A percentile compares a stretch with the other conserved stretches of the same genome.
phyloP scores from a whole-genome alignment of 2,888 invertebrate species.

The Tenthredo distinguenda region DNA sequence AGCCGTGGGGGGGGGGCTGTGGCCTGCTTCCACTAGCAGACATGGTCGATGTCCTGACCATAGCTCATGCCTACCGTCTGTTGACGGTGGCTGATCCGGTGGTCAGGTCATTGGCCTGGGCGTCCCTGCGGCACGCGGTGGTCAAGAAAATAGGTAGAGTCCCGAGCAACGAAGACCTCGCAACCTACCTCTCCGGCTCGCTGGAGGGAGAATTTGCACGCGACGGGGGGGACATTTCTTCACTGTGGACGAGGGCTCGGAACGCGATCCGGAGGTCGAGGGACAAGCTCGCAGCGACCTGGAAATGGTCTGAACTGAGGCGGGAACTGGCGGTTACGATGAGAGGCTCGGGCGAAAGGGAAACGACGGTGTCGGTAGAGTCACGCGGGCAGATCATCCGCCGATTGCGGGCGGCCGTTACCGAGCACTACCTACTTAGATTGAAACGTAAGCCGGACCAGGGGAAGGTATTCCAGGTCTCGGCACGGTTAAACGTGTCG shows the following conservation, averaged over 20 bases:
- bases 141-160: conserved; percentile 51
- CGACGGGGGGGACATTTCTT: conserved; percentile 54
- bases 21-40: conserved; percentile 67
- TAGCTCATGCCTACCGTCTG: conserved; percentile 67
- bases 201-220: conserved; percentile 59
- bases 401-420: conserved; percentile 26
- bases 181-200: conserved; percentile 62
- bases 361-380: conserved; percentile 58
- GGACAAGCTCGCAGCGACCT: conserved; percentile 54
- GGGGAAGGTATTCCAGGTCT: conserved; percentile 64
- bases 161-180: conserved; percentile 59
- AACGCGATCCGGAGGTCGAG: conserved; percentile 58
- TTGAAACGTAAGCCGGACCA: conserved; percentile 62
- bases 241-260: conserved; percentile 62
- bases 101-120: conserved; percentile 61
- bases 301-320: conserved; percentile 58
- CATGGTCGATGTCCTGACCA: conserved; percentile 63
- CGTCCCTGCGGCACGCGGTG: conserved; percentile 59
- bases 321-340: conserved; percentile 54
- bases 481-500: conserved; percentile 55
- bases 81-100: conserved; percentile 62
- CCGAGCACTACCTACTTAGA: conserved; percentile 19
- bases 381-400: conserved; percentile 35
- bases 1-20: conserved; percentile 63
- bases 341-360: not conserved